Conservation (phyloP, 92 coral and sea anemone genomes). For the Muricea muricata region DNA sequence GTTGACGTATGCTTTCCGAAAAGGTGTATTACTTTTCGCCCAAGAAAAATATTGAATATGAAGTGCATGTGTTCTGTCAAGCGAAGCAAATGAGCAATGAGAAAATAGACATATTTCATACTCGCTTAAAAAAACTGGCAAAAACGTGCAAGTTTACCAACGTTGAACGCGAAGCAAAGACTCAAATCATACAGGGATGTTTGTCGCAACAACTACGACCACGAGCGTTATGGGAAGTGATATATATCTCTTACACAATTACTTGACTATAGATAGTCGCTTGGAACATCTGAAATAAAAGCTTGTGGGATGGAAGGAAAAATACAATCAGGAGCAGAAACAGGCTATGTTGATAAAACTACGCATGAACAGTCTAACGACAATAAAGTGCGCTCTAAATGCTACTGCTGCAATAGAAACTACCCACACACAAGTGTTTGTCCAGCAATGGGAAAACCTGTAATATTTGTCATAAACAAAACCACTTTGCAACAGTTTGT, state of each 20-base stretch:
- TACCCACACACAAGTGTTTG: not conserved
- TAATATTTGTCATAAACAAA: conserved; percentile 42
- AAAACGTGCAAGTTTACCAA: conserved; percentile 28
- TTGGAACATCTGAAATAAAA: conserved; percentile 50
- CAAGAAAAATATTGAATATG: conserved; percentile 5
- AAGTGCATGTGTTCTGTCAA: conserved; percentile 3
- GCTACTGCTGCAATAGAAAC: conserved; percentile 16
- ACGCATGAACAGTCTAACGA: not conserved
- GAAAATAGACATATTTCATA: not conserved
- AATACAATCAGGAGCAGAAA: too few species aligned
- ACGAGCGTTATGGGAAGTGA: conserved; percentile 50
- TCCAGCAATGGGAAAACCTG: conserved; percentile 64
- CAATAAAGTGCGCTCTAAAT: not conserved
- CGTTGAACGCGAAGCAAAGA: conserved; percentile 28
- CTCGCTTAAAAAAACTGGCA: conserved; percentile 7
- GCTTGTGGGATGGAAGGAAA: conserved; percentile 41
- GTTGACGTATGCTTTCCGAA: too few species aligned
- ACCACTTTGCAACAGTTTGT: conserved; percentile 51
- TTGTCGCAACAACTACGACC: conserved; percentile 34
- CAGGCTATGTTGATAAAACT: not conserved
- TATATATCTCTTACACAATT: too few species aligned
- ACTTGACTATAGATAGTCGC: conserved; percentile 43
- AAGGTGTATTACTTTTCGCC: not conserved
- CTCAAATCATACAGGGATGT: conserved; percentile 33
- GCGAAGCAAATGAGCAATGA: conserved; percentile 6